phyloP scores from a whole-genome alignment of 2,888 invertebrate genomes.

The Caenorhabditis drosophilae region DNA sequence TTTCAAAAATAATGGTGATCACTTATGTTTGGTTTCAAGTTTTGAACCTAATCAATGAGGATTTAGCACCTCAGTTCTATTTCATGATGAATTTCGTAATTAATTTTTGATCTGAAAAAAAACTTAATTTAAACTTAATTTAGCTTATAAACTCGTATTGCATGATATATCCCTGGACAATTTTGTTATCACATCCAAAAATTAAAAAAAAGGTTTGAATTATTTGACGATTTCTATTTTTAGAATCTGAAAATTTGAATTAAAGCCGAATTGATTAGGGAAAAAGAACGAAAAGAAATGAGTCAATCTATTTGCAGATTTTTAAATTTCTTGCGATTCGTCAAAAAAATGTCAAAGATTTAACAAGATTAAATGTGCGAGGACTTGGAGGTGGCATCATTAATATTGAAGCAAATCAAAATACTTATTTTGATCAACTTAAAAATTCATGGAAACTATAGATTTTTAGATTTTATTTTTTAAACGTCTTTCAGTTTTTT shows the following conservation, averaged over 20 bases:
- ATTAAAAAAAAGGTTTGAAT: constrained; percentile 17
- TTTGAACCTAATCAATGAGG: constrained; percentile 5
- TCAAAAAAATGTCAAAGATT: constrained; percentile 4
- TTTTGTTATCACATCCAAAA: constrained; percentile 16
- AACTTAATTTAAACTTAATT: background rate
- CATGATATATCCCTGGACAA: constrained; percentile 22
- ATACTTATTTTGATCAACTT: background rate
- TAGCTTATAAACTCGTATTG: constrained; percentile 20
- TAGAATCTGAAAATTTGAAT: too few relatives aligned
- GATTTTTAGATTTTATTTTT: too few relatives aligned
- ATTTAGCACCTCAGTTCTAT: constrained; percentile 7
- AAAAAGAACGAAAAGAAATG: too few relatives aligned
- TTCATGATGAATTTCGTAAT: constrained; percentile 21
- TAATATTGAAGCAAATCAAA: background rate
- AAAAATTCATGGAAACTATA: background rate
- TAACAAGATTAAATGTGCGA: background rate
- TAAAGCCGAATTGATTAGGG: too few relatives aligned
- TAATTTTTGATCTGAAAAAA: too few relatives aligned
- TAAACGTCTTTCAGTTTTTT: too few relatives aligned
- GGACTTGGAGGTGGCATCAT: too few relatives aligned
- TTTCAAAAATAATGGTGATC: constrained; percentile 8
- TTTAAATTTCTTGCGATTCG: constrained; percentile 18
- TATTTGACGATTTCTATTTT: too few relatives aligned
- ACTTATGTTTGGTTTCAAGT: constrained; percentile 9
- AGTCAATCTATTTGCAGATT: too few relatives aligned